Evolutionary conservation across 1,140 invertebrate genomes (phyloP).

Genomic region (Hetaerina americana): DNA sequence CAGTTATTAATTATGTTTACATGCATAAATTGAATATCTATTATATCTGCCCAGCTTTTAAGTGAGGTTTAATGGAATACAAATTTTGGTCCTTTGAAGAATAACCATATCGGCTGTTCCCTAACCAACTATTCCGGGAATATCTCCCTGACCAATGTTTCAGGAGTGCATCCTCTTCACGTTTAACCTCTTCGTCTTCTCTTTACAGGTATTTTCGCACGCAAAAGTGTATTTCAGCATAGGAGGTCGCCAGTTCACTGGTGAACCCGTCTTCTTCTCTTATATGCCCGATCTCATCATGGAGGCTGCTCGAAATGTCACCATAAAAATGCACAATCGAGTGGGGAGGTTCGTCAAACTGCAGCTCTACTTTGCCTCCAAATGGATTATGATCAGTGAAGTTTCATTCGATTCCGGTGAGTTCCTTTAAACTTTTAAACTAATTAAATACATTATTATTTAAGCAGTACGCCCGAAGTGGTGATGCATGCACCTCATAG

Average conservation of each 20-base stretch:
- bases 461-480: too few relatives aligned
- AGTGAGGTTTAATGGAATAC: too few relatives aligned
- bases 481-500: too few relatives aligned
- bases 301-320: conserved; percentile 70
- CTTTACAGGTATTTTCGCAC: conserved; percentile 46
- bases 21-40: too few relatives aligned
- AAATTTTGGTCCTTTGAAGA: too few relatives aligned
- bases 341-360: conserved; percentile 62
- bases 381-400: conserved; percentile 82
- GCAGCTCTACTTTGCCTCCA: conserved; percentile 67
- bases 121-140: too few relatives aligned
- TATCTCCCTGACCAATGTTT: too few relatives aligned
- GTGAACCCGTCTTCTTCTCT: conserved; percentile 49
- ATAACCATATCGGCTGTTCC: too few relatives aligned
- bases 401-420: conserved; percentile 66
- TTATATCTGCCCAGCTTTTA: too few relatives aligned
- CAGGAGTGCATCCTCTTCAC: too few relatives aligned
- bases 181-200: conserved; percentile 14
- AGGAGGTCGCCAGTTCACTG: conserved; percentile 48
- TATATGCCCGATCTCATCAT: conserved; percentile 69
- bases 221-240: conserved; percentile 59
- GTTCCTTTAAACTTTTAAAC: conserved; percentile 17
- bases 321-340: conserved; percentile 64
- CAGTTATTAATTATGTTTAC: too few relatives aligned
- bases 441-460: too few relatives aligned